phyloP scores from a whole-genome alignment of 2,888 invertebrate species.

The Clepsis dumicolana region DNA sequence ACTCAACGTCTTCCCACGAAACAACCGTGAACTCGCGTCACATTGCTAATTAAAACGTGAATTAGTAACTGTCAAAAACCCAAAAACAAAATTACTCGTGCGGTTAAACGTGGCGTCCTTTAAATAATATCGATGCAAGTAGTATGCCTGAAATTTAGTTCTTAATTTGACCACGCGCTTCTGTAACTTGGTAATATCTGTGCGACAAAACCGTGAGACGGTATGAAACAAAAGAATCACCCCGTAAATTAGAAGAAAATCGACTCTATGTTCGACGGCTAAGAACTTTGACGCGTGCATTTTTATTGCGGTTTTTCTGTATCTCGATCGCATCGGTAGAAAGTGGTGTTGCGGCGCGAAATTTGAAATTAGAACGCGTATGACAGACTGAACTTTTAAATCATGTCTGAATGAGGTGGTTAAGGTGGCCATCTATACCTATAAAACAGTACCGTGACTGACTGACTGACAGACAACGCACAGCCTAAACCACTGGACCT shows the following conservation, averaged over 20 bases:
- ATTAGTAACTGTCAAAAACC: conserved; percentile 7
- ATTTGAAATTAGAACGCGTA: conserved; percentile 12
- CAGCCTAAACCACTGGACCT: no score
- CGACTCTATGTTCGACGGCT: not conserved
- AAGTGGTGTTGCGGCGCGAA: conserved; percentile 11
- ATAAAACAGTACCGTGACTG: no score
- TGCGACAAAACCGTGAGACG: conserved; percentile 8
- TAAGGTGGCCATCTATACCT: no score
- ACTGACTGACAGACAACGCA: no score
- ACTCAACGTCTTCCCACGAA: conserved; percentile 13
- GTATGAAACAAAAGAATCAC: not conserved
- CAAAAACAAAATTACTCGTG: not conserved
- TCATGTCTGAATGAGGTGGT: not conserved
- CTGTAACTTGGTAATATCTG: not conserved
- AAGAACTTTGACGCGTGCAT: not conserved
- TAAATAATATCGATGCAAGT: not conserved
- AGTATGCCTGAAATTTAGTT: not conserved
- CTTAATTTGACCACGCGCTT: not conserved
- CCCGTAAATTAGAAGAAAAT: not conserved
- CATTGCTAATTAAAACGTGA: conserved; percentile 1
- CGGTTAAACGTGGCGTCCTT: not conserved
- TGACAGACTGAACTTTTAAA: conserved; percentile 13
- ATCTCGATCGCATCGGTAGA: conserved; percentile 21
- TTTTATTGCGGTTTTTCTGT: not conserved
- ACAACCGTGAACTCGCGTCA: conserved; percentile 1